These are phyloP conservation scores for Cynodonichthys magdalenae DNA, from an alignment of 2,797 vertebrate species.

Conservation along the genomic window DNA sequence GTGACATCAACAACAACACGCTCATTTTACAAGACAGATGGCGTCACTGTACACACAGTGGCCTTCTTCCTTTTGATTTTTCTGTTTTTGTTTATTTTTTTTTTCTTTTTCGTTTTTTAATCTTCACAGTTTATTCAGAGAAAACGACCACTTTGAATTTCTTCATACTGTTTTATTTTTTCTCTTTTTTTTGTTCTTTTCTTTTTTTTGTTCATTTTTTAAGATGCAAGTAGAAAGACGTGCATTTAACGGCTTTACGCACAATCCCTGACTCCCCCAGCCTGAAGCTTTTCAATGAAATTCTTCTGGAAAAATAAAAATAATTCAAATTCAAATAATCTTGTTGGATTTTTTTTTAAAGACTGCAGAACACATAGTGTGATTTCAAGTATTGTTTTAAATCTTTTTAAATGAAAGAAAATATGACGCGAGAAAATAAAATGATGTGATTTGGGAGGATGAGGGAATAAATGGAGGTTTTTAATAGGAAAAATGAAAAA, in stretches of 20 bases:
- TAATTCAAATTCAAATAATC: constrained; percentile 14
- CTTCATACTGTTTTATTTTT: constrained; percentile 78
- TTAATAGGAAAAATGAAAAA: constrained; percentile 15
- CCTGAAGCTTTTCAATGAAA: constrained; percentile 74
- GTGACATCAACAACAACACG: constrained; percentile 87
- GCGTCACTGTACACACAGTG: constrained; percentile 81
- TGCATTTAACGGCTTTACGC: constrained; percentile 82
- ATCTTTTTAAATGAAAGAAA: constrained; percentile 28
- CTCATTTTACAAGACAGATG: constrained; percentile 84
- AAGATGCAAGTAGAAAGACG: constrained; percentile 89
- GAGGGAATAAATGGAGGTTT: neutral
- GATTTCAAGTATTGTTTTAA: constrained; percentile 67
- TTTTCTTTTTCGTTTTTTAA: too few species aligned
- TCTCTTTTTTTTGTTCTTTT: constrained; percentile 59
- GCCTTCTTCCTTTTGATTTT: constrained; percentile 77
- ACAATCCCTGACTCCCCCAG: constrained; percentile 78
- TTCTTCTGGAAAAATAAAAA: constrained; percentile 45
- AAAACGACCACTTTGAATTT: constrained; percentile 78
- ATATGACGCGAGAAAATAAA: constrained; percentile 9
- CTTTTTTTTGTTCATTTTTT: constrained; percentile 78
- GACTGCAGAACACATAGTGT: constrained; percentile 63
- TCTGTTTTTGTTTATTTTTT: too few species aligned
- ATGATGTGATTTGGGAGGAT: neutral
- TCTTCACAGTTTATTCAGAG: constrained; percentile 85
- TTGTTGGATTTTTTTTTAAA: constrained; percentile 56